These are phyloP conservation scores for Tillus elongatus DNA, from an alignment of 2,888 invertebrate species.

Conservation along the genomic window DNA sequence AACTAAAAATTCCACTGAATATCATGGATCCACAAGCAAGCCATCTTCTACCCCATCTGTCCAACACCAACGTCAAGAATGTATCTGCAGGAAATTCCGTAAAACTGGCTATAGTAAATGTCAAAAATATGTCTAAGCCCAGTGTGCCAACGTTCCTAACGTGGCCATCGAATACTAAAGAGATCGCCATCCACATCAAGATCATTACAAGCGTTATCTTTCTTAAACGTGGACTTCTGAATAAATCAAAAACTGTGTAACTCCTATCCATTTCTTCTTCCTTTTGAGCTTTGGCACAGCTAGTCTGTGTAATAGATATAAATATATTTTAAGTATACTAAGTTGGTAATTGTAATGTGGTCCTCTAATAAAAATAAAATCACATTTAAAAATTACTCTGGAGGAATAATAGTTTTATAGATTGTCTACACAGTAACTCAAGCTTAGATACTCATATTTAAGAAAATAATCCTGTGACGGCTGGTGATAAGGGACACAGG, in stretches of 20 bases:
- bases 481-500: too few species aligned
- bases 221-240: constrained; percentile 67
- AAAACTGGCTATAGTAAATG: constrained; percentile 74
- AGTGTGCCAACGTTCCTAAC: constrained; percentile 79
- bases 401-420: too few species aligned
- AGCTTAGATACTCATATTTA: too few species aligned
- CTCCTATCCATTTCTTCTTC: constrained; percentile 60
- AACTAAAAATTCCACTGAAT: constrained; percentile 69
- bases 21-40: constrained; percentile 75
- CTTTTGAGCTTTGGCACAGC: constrained; percentile 58
- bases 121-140: constrained; percentile 72
- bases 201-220: constrained; percentile 69
- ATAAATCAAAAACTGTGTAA: constrained; percentile 74
- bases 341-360: too few species aligned
- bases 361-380: too few species aligned
- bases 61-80: constrained; percentile 64
- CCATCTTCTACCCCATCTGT: constrained; percentile 78
- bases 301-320: constrained; percentile 48
- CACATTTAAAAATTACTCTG: too few species aligned
- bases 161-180: constrained; percentile 80
- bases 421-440: too few species aligned
- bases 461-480: too few species aligned
- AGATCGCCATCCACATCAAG: constrained; percentile 83
- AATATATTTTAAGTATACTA: too few species aligned
- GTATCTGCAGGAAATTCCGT: constrained; percentile 82